Base-by-base conservation (phyloP, 2,113 vertebrate genomes). In the Rhinopithecus roxellana region DNA sequence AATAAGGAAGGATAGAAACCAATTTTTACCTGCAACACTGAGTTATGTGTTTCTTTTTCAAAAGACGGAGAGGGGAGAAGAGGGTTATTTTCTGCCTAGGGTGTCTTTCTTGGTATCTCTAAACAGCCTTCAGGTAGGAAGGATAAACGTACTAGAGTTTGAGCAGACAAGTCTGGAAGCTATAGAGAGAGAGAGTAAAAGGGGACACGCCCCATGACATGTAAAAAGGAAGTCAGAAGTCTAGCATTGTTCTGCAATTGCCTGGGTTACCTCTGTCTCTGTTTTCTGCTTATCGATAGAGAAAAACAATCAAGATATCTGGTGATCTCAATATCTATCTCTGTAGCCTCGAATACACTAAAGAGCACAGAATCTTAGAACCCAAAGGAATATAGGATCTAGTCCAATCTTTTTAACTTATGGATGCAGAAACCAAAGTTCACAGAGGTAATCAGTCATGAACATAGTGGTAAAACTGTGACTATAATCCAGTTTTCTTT, bases 121-220 rank as follows among this genome's bases (percentile, higher is more conserved):
- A 30, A 87, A 59, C 22, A 50, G 20, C 0, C 8, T 59, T 59
- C 8, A 16, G 0, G 7, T n/a, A 40, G 7, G 7, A 67, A 75
- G 13, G 2, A 38, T 48, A 32, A 64, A 64, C 61, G 32, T 64
- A 6, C 1, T 80, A 35, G 30, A 64, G 17, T 40, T 57, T 23
- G 67, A 27, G 7, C 10, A 9, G 18, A 18, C 3, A 48, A 30
- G 16, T 35, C 10, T 45, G 16, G 38, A 92, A 59, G 35, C 10
- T 32, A 32, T 4, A 48, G 1, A 48, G 8, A 64, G 40, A 86
- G 35, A 32, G 22, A 13, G 27, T 30, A 6, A 88, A 86, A 81
- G 16, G 30, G 11, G 3, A 48, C n/a, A 17, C 0, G 5, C 20
- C 3, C 1, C 7, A 50, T 6, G 20, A 25, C n/a, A 23, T 78